A percentile compares a stretch with the other conserved stretches of the same genome.
phyloP scores from a whole-genome alignment of 2,888 invertebrate species.

The Drosophila ustulata region DNA sequence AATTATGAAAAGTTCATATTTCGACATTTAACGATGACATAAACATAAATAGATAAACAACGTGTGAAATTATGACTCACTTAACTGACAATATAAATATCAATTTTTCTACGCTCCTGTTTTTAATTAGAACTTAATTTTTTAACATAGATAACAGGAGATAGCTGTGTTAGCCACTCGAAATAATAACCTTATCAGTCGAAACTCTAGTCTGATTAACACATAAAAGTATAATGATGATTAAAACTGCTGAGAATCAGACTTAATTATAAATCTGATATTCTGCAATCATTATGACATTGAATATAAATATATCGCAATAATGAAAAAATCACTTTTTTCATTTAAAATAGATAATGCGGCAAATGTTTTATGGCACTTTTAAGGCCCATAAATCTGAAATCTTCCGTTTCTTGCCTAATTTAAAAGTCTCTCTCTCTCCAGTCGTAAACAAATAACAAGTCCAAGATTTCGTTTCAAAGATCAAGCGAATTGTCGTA shows the following conservation, averaged over 20 bases:
- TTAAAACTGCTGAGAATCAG: background rate
- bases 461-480: conserved; percentile 20
- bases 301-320: background rate
- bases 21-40: conserved; percentile 14
- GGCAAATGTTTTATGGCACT: conserved; percentile 10
- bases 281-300: conserved; percentile 1
- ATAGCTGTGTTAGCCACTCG: conserved; percentile 9
- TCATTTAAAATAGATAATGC: background rate
- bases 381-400: conserved; percentile 14
- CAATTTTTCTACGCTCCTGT: background rate
- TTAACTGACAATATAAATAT: conserved; percentile 17
- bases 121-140: conserved; percentile 12
- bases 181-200: conserved; percentile 13
- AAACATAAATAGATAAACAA: conserved; percentile 32
- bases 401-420: conserved; percentile 13
- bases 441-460: conserved; percentile 21
- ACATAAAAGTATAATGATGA: background rate
- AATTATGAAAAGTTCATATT: conserved; percentile 19
- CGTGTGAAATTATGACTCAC: conserved; percentile 25
- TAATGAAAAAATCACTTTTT: background rate
- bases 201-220: background rate
- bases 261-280: background rate
- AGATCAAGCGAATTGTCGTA: conserved; percentile 41
- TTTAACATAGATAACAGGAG: conserved; percentile 18
- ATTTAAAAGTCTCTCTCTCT: conserved; percentile 25